phyloP scores from a whole-genome alignment of 2,888 invertebrate species.

The Diplolepis rosae region DNA sequence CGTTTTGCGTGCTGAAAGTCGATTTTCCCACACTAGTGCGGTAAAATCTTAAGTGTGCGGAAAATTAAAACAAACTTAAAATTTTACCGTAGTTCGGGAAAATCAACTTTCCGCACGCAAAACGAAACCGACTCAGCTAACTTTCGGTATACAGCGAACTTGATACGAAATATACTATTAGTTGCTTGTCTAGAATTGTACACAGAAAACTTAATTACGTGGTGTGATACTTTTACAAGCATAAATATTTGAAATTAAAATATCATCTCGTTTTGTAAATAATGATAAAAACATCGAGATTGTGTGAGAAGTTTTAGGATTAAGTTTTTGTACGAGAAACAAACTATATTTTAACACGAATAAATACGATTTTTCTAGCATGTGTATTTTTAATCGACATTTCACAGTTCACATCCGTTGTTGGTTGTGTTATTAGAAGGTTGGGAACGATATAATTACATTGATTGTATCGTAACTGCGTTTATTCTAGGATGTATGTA shows the following conservation, averaged over 20 bases:
- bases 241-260: background rate
- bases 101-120: too few relatives aligned
- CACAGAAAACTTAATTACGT: background rate
- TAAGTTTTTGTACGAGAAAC: slow-evolving; percentile 13
- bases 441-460: background rate
- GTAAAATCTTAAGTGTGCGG: too few relatives aligned
- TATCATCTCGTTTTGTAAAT: slow-evolving; percentile 17
- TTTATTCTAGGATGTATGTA: background rate
- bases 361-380: slow-evolving; percentile 28
- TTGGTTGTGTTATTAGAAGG: background rate
- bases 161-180: too few relatives aligned
- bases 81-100: too few relatives aligned
- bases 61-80: too few relatives aligned
- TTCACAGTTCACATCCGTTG: background rate
- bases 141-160: too few relatives aligned
- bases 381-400: background rate
- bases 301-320: slow-evolving; percentile 10
- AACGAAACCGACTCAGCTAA: too few relatives aligned
- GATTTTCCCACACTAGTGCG: too few relatives aligned
- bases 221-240: background rate
- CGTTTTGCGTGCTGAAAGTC: too few relatives aligned
- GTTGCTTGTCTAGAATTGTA: background rate
- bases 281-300: slow-evolving; percentile 8
- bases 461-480: background rate
- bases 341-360: slow-evolving; percentile 7